Conservation (phyloP, 2,797 vertebrate species). For the Pelobates cultripes region DNA sequence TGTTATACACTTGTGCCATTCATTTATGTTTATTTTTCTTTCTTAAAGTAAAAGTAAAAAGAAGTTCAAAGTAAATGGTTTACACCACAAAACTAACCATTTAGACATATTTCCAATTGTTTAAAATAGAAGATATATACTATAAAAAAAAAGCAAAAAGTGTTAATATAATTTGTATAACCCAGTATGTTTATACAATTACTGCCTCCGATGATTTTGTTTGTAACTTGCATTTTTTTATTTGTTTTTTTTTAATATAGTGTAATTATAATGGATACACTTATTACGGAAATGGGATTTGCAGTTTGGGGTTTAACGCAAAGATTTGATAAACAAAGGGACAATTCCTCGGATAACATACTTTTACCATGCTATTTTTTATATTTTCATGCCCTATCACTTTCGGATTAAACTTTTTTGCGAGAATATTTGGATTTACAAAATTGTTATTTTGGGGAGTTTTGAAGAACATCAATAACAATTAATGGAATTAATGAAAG, state of each 20-base stretch:
- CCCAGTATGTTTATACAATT: background rate
- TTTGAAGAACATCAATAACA: background rate
- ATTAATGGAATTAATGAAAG: constrained; percentile 16
- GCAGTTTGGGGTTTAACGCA: constrained; percentile 9
- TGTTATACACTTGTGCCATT: background rate
- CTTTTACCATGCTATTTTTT: background rate
- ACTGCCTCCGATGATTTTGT: background rate
- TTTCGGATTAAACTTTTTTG: constrained; percentile 24
- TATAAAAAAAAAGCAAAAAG: background rate
- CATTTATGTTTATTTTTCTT: background rate
- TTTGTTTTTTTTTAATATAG: background rate
- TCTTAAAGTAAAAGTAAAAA: no score
- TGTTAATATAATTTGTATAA: background rate
- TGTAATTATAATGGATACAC: background rate
- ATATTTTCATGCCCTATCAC: background rate
- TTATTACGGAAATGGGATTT: constrained; percentile 1
- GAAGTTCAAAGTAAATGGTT: no score
- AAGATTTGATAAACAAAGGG: background rate
- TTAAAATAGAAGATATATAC: background rate
- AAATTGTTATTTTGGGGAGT: constrained; percentile 3
- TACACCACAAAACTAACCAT: no score
- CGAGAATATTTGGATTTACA: constrained; percentile 40
- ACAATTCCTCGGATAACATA: background rate
- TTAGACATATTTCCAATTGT: background rate
- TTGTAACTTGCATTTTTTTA: background rate